Evolutionary conservation across 1,140 invertebrate genomes (phyloP).

Genomic region (Planococcus citri): DNA sequence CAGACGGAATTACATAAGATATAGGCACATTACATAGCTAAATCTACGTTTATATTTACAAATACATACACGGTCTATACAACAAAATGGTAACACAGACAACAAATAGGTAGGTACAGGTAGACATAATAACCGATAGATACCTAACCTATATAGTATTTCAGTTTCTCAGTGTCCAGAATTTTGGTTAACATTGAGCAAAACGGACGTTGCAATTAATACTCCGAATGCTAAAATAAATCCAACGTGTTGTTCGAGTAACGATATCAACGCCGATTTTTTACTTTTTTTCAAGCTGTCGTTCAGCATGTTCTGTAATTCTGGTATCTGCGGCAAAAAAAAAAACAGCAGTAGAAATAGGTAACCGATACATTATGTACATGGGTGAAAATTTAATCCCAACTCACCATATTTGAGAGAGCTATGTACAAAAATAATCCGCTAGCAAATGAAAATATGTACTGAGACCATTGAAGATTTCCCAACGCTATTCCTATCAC

Average conservation of each 20-base stretch:
- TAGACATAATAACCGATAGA: too few species aligned
- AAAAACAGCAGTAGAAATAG: background rate
- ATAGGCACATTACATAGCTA: too few species aligned
- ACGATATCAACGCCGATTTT: slow-evolving; percentile 23
- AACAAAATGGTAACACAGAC: too few species aligned
- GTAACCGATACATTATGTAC: too few species aligned
- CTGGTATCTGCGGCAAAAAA: slow-evolving; percentile 34
- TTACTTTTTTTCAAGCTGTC: slow-evolving; percentile 26
- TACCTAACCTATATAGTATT: too few species aligned
- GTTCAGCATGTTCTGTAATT: slow-evolving; percentile 32
- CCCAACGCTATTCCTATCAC: slow-evolving; percentile 56
- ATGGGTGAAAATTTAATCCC: background rate
- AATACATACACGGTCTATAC: too few species aligned
- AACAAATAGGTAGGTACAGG: too few species aligned
- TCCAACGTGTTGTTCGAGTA: slow-evolving; percentile 29
- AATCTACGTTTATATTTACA: too few species aligned
- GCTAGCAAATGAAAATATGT: slow-evolving; percentile 66
- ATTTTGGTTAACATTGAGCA: background rate
- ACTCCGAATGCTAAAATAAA: slow-evolving; percentile 1
- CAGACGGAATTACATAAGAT: too few species aligned
- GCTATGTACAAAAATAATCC: slow-evolving; percentile 72
- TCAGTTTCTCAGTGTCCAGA: background rate
- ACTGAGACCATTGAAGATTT: slow-evolving; percentile 50
- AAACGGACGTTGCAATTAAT: background rate
- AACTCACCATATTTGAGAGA: slow-evolving; percentile 56